phyloP scores from a whole-genome alignment of 2,888 invertebrate genomes.

The Ophion slaviceki region DNA sequence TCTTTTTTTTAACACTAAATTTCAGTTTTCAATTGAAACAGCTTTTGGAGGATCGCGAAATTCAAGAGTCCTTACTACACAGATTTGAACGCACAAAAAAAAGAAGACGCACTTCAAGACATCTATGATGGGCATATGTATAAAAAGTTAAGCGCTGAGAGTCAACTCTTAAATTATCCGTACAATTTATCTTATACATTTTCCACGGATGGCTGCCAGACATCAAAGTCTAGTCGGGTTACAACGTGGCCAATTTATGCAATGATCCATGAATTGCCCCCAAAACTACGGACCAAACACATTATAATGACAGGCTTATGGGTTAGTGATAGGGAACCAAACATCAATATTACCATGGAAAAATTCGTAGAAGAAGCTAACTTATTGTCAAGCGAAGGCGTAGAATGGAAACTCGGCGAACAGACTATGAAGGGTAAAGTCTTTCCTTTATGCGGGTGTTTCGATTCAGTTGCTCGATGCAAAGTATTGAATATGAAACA shows the following conservation, averaged over 20 bases:
- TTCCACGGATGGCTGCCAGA: conserved; percentile 63
- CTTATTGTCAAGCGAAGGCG: conserved; percentile 50
- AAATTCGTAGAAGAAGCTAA: conserved; percentile 64
- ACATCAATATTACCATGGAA: conserved; percentile 58
- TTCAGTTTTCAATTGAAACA: conserved; percentile 2
- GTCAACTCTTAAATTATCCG: not conserved
- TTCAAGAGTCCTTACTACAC: not conserved
- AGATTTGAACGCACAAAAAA: conserved; percentile 2
- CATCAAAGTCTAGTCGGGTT: conserved; percentile 40
- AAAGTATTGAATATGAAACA: conserved; percentile 53
- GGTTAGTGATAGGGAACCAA: conserved; percentile 60
- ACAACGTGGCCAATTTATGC: conserved; percentile 61
- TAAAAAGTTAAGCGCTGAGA: not conserved
- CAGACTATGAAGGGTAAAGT: conserved; percentile 44
- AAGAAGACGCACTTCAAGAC: conserved; percentile 12
- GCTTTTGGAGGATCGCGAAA: conserved; percentile 15
- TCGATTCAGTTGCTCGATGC: conserved; percentile 51
- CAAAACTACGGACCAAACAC: conserved; percentile 51
- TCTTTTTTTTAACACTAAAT: conserved; percentile 23
- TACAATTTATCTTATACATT: conserved; percentile 42
- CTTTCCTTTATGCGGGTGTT: conserved; percentile 51
- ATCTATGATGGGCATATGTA: conserved; percentile 8
- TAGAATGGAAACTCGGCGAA: conserved; percentile 51
- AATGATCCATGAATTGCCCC: conserved; percentile 65
- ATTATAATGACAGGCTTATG: conserved; percentile 63